phyloP scores from a whole-genome alignment of 2,888 invertebrate species.

The Perdita meconis region DNA sequence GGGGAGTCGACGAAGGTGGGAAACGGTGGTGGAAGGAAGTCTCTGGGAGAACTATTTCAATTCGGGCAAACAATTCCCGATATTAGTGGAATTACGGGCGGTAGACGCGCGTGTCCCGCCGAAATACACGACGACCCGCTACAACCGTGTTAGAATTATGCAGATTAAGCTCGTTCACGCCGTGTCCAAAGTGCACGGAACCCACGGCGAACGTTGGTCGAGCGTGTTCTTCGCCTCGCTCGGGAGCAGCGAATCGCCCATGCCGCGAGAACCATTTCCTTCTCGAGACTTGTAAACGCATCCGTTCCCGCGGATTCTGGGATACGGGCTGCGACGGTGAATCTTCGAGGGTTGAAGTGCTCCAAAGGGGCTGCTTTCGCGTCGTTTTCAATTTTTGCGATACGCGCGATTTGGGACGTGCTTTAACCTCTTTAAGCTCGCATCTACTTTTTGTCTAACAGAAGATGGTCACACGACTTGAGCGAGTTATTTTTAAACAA shows the following conservation, averaged over 20 bases:
- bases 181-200: constrained; percentile 55
- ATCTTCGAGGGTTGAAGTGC: too few relatives aligned
- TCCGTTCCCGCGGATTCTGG: background rate
- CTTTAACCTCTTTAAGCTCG: too few relatives aligned
- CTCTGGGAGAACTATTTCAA: constrained; percentile 74
- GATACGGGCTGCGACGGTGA: too few relatives aligned
- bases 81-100: constrained; percentile 70
- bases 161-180: constrained; percentile 69
- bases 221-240: constrained; percentile 34
- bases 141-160: constrained; percentile 69
- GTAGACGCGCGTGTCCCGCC: constrained; percentile 62
- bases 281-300: background rate
- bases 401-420: too few relatives aligned
- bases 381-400: too few relatives aligned
- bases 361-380: too few relatives aligned
- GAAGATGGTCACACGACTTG: too few relatives aligned
- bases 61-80: constrained; percentile 75
- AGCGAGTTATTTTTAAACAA: too few relatives aligned
- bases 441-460: too few relatives aligned
- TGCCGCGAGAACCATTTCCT: background rate
- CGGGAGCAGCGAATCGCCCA: constrained; percentile 12
- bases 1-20: background rate
- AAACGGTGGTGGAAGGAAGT: constrained; percentile 16
- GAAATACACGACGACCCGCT: constrained; percentile 50
- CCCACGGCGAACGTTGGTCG: constrained; percentile 46